phyloP scores from a whole-genome alignment of 2,888 invertebrate genomes.

The Opisthograptis luteolata region DNA sequence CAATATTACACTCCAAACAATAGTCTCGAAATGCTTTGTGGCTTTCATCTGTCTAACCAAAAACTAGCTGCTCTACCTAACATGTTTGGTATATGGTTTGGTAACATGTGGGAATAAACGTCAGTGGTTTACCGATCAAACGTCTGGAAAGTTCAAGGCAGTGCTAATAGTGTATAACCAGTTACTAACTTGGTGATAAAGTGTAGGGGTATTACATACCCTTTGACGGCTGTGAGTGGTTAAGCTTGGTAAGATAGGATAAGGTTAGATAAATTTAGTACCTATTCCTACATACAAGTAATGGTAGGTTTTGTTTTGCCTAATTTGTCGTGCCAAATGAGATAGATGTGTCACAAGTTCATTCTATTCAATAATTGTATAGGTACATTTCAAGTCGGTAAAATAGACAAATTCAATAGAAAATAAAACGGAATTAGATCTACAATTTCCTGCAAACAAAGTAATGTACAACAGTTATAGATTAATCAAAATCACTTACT shows the following conservation, averaged over 20 bases:
- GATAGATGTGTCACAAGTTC: too few species aligned
- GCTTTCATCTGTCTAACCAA: slow-evolving; percentile 9
- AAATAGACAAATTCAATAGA: too few species aligned
- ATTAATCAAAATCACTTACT: too few species aligned
- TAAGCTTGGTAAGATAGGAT: slow-evolving; percentile 2
- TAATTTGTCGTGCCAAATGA: too few species aligned
- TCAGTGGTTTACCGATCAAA: slow-evolving; percentile 43
- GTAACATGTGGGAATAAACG: slow-evolving; percentile 31
- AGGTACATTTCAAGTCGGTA: too few species aligned
- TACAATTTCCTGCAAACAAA: too few species aligned
- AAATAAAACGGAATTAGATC: too few species aligned
- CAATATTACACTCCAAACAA: neutral
- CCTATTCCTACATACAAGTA: too few species aligned
- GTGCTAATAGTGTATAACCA: slow-evolving; percentile 36
- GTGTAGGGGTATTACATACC: slow-evolving; percentile 10
- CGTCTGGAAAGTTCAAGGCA: slow-evolving; percentile 64
- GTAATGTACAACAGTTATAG: too few species aligned
- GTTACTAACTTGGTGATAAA: slow-evolving; percentile 12
- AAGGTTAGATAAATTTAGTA: too few species aligned
- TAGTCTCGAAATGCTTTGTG: neutral
- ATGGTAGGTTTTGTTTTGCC: too few species aligned
- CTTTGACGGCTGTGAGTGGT: slow-evolving; percentile 21
- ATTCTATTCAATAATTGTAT: too few species aligned
- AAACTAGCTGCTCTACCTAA: slow-evolving; percentile 5
- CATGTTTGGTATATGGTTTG: slow-evolving; percentile 17